Conservation (phyloP, 2,888 invertebrate species). For the Zhengitettix transpicula region DNA sequence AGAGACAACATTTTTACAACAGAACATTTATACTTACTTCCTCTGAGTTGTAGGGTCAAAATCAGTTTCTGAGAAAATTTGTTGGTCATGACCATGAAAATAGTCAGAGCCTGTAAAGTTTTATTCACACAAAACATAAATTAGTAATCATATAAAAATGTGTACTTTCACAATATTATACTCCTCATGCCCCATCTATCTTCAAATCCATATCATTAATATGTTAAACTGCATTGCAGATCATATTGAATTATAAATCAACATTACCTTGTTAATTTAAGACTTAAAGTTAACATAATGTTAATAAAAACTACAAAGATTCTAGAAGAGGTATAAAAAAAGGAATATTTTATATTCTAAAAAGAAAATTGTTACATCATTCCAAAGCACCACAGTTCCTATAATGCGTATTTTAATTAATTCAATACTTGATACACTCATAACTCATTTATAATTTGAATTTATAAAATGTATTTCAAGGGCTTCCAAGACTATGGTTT, state of each 20-base stretch:
- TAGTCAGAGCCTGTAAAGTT: slow-evolving; percentile 33
- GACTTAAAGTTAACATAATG: background rate
- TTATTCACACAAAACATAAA: slow-evolving; percentile 8
- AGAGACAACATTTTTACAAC: too few species aligned
- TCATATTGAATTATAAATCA: background rate
- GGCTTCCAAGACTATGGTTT: too few species aligned
- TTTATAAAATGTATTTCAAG: too few species aligned
- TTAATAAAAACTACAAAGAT: slow-evolving; percentile 1
- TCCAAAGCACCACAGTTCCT: slow-evolving; percentile 3
- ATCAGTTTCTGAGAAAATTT: slow-evolving; percentile 31
- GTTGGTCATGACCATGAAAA: slow-evolving; percentile 39
- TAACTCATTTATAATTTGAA: too few species aligned
- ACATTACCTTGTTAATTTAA: background rate
- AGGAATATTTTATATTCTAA: background rate
- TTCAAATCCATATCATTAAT: background rate
- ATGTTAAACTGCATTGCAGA: background rate
- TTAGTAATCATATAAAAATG: slow-evolving; percentile 7
- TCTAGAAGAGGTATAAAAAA: background rate
- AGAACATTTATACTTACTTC: slow-evolving; percentile 25
- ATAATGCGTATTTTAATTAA: background rate
- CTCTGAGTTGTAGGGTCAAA: slow-evolving; percentile 34
- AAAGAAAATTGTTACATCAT: background rate
- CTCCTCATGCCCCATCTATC: background rate
- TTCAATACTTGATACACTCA: too few species aligned
- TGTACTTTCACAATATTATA: background rate